A percentile compares a stretch with the other conserved stretches of the same genome.
These are phyloP conservation scores for Sebastes diploproa DNA, from an alignment of 2,797 vertebrate genomes.

Conservation along the genomic window DNA sequence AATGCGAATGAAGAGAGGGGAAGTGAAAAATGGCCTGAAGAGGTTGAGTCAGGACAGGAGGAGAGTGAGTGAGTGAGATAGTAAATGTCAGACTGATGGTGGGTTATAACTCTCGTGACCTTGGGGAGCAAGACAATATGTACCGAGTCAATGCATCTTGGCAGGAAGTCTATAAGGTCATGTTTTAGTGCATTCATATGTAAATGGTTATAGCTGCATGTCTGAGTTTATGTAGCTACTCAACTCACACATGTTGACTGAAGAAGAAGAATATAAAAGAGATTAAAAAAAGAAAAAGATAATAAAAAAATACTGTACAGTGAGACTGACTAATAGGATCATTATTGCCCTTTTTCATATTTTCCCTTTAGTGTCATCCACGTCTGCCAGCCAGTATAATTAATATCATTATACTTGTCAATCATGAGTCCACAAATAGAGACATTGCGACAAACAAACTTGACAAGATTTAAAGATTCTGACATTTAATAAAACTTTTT, in stretches of 20 bases:
- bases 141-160: neutral
- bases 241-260: neutral
- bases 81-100: slow-evolving; percentile 27
- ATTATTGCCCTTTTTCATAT: neutral
- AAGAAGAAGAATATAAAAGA: neutral
- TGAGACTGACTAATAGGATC: neutral
- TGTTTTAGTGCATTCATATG: slow-evolving; percentile 11
- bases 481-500: neutral
- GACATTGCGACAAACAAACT: neutral
- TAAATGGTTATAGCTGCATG: neutral
- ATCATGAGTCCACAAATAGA: neutral
- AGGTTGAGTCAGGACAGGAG: slow-evolving; percentile 11
- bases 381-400: neutral
- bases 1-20: neutral
- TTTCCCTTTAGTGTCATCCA: neutral
- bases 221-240: neutral
- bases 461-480: neutral
- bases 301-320: neutral
- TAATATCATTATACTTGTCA: neutral
- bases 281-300: neutral
- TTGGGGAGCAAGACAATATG: neutral
- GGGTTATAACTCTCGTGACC: slow-evolving; percentile 10
- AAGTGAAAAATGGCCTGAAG: neutral
- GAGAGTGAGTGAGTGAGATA: neutral
- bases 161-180: slow-evolving; percentile 8